phyloP scores from a whole-genome alignment of 1,140 invertebrate species.

The Liolophura sinensis region DNA sequence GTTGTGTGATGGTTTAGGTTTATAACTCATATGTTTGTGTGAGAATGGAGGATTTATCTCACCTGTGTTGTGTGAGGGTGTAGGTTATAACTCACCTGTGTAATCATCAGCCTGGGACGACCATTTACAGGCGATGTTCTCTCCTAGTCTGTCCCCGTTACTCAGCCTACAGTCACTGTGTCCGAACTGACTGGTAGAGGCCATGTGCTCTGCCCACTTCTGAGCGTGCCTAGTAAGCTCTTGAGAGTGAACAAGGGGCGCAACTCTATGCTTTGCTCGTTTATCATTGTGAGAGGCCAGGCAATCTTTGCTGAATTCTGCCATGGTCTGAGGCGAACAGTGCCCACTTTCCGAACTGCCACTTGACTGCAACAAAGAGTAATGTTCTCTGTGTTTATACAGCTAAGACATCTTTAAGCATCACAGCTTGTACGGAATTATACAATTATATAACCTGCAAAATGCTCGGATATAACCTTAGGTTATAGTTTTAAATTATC shows the following conservation, averaged over 20 bases:
- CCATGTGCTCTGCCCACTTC: constrained; percentile 82
- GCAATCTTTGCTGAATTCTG: constrained; percentile 34
- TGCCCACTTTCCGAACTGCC: no score
- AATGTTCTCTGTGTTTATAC: no score
- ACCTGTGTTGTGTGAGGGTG: no score
- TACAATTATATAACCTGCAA: no score
- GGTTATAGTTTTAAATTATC: no score
- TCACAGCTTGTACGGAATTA: no score
- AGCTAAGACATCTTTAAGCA: no score
- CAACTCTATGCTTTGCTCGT: constrained; percentile 71
- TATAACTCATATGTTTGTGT: no score
- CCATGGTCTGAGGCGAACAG: constrained; percentile 12
- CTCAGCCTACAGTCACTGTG: constrained; percentile 64
- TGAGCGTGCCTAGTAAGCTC: constrained; percentile 60
- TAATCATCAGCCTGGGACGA: constrained; percentile 38
- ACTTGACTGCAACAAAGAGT: no score
- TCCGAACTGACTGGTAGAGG: constrained; percentile 77
- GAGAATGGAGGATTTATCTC: not conserved
- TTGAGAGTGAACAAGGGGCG: constrained; percentile 30
- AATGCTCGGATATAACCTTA: no score
- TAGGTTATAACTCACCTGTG: constrained; percentile 26
- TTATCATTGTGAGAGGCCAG: constrained; percentile 75
- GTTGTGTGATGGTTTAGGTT: no score
- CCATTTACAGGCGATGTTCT: constrained; percentile 54
- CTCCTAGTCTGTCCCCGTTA: constrained; percentile 45